These are phyloP conservation scores for Indicator indicator DNA, from an alignment of 2,113 vertebrate species.

Conservation along the genomic window DNA sequence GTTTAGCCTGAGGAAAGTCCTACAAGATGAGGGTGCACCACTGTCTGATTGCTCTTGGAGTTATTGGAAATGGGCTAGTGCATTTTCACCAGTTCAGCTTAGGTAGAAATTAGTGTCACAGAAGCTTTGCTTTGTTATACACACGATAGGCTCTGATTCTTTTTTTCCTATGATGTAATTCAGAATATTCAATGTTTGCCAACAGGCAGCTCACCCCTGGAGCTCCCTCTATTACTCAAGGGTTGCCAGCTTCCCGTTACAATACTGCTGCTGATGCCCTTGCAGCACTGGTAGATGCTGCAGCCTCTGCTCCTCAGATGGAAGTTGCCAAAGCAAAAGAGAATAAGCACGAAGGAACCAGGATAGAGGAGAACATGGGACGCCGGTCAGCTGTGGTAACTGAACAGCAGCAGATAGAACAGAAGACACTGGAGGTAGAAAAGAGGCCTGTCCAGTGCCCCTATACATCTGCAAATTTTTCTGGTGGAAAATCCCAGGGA, in stretches of 20 bases:
- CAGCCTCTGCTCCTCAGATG: conserved; percentile 93
- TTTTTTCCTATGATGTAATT: background rate
- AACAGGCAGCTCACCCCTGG: conserved; percentile 81
- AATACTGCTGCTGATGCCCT: conserved; percentile 93
- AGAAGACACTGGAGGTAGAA: conserved; percentile 81
- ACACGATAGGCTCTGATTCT: background rate
- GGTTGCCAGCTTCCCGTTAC: conserved; percentile 87
- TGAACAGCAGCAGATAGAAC: conserved; percentile 82
- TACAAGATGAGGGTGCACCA: background rate
- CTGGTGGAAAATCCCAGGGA: conserved; percentile 85
- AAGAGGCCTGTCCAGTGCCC: conserved; percentile 83
- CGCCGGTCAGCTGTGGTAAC: conserved; percentile 81
- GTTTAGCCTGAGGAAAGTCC: background rate
- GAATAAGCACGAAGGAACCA: conserved; percentile 84
- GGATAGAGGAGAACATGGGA: conserved; percentile 85
- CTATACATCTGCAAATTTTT: conserved; percentile 76
- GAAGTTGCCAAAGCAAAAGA: conserved; percentile 93
- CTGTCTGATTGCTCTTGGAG: background rate
- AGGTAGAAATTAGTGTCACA: background rate
- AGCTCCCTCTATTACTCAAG: conserved; percentile 80
- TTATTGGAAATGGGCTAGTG: background rate
- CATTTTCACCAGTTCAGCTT: background rate
- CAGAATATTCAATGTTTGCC: conserved; percentile 11
- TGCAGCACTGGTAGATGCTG: conserved; percentile 93
- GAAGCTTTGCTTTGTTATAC: background rate